Conservation (phyloP, 2,797 vertebrate genomes). For the Linurgus olivaceus region DNA sequence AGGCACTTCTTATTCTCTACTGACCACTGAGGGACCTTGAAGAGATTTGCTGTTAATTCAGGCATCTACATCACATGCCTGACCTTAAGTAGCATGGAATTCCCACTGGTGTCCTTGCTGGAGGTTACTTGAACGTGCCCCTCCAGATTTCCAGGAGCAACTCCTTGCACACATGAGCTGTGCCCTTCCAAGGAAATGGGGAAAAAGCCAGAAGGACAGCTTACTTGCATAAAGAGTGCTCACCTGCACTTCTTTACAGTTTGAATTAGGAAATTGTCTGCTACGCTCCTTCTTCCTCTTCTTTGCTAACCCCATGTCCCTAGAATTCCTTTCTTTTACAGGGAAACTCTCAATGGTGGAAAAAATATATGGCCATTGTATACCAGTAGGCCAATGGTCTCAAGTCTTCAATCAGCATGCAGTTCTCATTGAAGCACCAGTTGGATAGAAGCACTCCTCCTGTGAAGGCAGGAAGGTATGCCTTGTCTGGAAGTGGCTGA, state of each 20-base stretch:
- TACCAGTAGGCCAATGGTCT: not conserved
- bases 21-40: not conserved
- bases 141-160: not conserved
- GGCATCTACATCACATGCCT: not conserved
- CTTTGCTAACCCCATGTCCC: not conserved
- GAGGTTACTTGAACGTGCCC: not conserved
- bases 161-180: not conserved
- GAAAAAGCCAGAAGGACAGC: not conserved
- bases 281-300: not conserved
- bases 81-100: not conserved
- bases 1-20: not conserved
- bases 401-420: accelerated
- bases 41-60: not conserved
- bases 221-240: not conserved
- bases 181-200: not conserved
- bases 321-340: not conserved
- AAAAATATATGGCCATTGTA: not conserved
- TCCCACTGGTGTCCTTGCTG: not conserved
- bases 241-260: not conserved
- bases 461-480: not conserved
- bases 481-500: not conserved
- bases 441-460: not conserved
- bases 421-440: not conserved
- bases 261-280: not conserved
- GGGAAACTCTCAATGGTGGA: not conserved